phyloP scores from a whole-genome alignment of 2,113 vertebrate species.

The Anhinga rufa region DNA sequence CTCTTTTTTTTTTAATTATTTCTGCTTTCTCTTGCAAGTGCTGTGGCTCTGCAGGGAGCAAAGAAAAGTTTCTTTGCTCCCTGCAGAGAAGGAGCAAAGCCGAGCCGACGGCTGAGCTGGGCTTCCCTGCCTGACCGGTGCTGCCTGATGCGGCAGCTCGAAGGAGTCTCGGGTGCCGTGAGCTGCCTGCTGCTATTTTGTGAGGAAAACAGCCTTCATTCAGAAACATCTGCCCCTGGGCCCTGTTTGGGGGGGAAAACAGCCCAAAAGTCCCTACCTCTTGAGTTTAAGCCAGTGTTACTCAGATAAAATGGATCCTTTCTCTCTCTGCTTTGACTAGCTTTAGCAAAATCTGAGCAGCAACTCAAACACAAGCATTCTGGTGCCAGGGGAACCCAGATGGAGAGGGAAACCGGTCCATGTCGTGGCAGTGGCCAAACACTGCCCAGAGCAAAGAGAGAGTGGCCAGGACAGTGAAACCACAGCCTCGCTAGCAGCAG shows the following conservation, averaged over 20 bases:
- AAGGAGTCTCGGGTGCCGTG: accelerated
- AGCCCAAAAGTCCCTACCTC: not conserved
- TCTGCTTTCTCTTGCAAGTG: not conserved
- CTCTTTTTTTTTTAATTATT: not conserved
- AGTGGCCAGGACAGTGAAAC: not conserved
- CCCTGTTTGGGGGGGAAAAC: not conserved
- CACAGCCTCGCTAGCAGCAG: not conserved
- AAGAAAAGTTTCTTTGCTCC: not conserved
- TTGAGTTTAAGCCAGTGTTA: not conserved
- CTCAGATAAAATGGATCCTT: not conserved
- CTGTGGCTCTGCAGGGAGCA: not conserved
- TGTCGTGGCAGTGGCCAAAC: not conserved
- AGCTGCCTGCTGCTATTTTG: not conserved
- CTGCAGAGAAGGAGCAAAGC: not conserved
- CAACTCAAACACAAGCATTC: not conserved
- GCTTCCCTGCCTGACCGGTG: not conserved
- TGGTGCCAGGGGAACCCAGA: not conserved
- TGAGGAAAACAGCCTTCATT: not conserved
- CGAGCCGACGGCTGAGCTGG: accelerated
- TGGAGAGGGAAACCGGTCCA: not conserved
- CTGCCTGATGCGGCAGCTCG: accelerated
- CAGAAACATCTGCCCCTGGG: not conserved
- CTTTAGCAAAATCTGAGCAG: not conserved
- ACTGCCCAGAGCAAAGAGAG: not conserved
- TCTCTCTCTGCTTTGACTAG: accelerated